Conservation (phyloP, 2,797 vertebrate species). For the Craterocephalus amniculus region DNA sequence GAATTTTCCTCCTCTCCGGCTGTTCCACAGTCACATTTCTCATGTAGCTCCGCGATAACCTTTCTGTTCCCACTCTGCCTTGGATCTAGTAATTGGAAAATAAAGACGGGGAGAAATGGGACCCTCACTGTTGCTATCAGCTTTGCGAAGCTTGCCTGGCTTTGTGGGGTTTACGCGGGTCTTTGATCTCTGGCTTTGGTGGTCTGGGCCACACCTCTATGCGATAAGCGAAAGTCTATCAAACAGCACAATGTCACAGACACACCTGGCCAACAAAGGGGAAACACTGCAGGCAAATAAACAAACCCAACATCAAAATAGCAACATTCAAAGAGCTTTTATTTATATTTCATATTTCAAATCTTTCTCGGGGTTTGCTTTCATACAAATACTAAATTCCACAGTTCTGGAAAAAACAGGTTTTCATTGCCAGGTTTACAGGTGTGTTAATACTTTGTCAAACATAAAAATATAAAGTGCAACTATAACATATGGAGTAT, state of each 20-base stretch:
- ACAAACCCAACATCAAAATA: conserved; percentile 60
- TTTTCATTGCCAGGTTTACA: conserved; percentile 12
- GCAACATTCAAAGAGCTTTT: conserved; percentile 41
- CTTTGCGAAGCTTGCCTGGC: conserved; percentile 42
- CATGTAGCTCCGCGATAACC: conserved; percentile 70
- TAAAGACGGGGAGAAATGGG: conserved; percentile 61
- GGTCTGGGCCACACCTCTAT: conserved; percentile 54
- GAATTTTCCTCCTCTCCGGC: conserved; percentile 34
- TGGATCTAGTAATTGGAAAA: conserved; percentile 61
- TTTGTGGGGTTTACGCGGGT: conserved; percentile 59
- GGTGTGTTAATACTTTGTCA: neutral
- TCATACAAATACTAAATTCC: conserved; percentile 28
- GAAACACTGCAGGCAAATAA: conserved; percentile 42
- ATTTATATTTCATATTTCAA: conserved; percentile 47
- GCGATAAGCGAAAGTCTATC: conserved; percentile 78
- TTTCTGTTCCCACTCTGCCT: conserved; percentile 57
- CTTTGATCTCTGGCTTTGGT: conserved; percentile 70
- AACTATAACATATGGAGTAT: too few species aligned
- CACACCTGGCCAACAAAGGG: conserved; percentile 43
- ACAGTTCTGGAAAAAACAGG: conserved; percentile 17
- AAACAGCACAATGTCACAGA: conserved; percentile 65
- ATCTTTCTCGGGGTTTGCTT: conserved; percentile 27
- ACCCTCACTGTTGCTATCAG: conserved; percentile 63
- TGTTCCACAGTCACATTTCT: conserved; percentile 40
- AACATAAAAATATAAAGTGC: conserved; percentile 5